These are phyloP conservation scores for Pangasianodon hypophthalmus DNA, from an alignment of 2,113 vertebrate species.

Conservation along the genomic window DNA sequence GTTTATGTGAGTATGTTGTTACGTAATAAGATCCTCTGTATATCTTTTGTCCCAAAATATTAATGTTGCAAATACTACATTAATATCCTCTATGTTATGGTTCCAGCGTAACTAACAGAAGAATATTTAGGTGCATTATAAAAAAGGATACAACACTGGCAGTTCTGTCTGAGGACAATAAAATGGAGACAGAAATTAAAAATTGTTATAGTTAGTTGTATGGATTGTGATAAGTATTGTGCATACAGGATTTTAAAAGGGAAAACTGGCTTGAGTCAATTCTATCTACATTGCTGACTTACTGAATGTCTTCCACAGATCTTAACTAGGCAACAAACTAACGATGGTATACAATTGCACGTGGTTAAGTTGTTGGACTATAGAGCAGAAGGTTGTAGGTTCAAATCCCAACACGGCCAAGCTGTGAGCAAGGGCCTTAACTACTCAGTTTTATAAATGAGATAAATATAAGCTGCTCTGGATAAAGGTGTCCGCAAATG, in stretches of 20 bases:
- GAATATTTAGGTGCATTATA: neutral
- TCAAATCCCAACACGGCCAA: too few species aligned
- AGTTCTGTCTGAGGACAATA: constrained; percentile 4
- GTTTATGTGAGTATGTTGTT: constrained; percentile 2
- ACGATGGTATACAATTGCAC: neutral
- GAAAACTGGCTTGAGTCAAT: neutral
- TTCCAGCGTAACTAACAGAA: neutral
- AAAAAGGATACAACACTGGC: constrained; percentile 44
- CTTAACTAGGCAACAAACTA: neutral
- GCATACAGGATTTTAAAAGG: neutral
- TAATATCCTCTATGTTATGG: neutral
- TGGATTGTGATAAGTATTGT: neutral
- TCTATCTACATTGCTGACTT: neutral
- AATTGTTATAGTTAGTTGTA: neutral
- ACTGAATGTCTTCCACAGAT: neutral
- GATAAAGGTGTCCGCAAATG: neutral
- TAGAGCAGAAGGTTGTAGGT: too few species aligned
- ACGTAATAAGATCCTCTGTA: neutral
- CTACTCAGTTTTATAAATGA: too few species aligned
- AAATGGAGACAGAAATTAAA: neutral
- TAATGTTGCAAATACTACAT: neutral
- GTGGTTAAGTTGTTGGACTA: too few species aligned
- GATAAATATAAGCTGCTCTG: too few species aligned
- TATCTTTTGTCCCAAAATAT: neutral
- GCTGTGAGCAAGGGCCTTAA: too few species aligned